phyloP scores from a whole-genome alignment of 1,140 invertebrate species.

The Rhagoletis zephyria region DNA sequence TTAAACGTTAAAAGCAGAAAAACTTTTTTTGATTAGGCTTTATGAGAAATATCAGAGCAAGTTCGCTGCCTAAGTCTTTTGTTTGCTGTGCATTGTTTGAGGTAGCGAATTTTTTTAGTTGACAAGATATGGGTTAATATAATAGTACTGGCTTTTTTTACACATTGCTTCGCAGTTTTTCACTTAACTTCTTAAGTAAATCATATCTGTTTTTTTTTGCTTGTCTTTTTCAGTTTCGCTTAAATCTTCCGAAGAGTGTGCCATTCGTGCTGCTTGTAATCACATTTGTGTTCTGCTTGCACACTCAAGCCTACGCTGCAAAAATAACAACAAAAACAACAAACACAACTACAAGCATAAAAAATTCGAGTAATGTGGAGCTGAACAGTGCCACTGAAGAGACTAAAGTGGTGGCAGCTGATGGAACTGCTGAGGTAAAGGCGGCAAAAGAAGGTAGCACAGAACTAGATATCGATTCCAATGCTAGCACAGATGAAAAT shows the following conservation, averaged over 20 bases:
- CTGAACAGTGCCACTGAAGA: neutral
- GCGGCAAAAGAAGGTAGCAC: constrained; percentile 56
- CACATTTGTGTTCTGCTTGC: constrained; percentile 19
- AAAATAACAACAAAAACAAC: constrained; percentile 37
- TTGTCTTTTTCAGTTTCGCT: neutral
- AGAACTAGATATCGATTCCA: constrained; percentile 54
- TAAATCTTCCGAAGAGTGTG: neutral
- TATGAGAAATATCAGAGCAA: neutral
- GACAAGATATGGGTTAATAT: neutral
- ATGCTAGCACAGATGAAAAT: constrained; percentile 48
- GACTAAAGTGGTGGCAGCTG: neutral
- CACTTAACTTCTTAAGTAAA: neutral
- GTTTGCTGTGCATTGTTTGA: neutral
- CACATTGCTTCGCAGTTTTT: neutral
- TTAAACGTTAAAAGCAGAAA: too few relatives aligned
- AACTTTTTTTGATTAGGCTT: too few relatives aligned
- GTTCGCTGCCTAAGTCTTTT: constrained; percentile 50
- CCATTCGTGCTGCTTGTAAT: constrained; percentile 24
- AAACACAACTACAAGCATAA: neutral
- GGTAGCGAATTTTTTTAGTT: neutral
- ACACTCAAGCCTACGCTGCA: neutral
- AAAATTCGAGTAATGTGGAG: constrained; percentile 24
- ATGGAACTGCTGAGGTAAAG: constrained; percentile 31
- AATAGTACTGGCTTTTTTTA: neutral
- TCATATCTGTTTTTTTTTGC: neutral